Evolutionary conservation across 2,888 invertebrate genomes (phyloP), one percentile per base, ranked within the genome.

Genomic region (Fragum fragum): DNA sequence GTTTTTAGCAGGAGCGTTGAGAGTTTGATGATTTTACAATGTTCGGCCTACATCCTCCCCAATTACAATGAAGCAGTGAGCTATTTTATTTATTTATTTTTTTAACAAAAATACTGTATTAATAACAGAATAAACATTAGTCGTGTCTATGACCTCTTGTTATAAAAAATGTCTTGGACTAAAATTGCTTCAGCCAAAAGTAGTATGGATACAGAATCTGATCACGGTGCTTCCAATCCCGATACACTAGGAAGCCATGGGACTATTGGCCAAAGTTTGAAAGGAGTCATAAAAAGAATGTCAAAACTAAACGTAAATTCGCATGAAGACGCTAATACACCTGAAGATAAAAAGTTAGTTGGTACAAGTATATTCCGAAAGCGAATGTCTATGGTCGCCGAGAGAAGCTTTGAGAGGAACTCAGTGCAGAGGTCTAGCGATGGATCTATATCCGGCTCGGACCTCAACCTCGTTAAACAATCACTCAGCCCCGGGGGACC

Each of bases 151-250:
- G n/a, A n/a, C n/a, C n/a, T n/a, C n/a, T n/a, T n/a, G n/a, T n/a
- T n/a, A n/a, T n/a, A 9, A 11, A 73, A 73, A 26, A 83, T 83
- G 83, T 83, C 83, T 39, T 83, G 79, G 83, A 76, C 77, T 11
- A 83, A 83, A 72, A 23, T 83, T 14, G 59, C 77, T 16, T 55
- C 73, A 21, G 21, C 59, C 18, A 79, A 76, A 59, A 28, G n/a
- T n/a, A 55, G 18, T 23, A 21, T 21, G 7, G n/a, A 1, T 47
- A 3, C 3, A 47, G 47, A 3, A 3, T 3, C 47, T n/a, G 47
- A 47, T 47, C 29, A 36, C n/a, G 16, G 42, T 66, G 42, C n/a
- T 66, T 11, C 47, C 2, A 42, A 36, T 5, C 28, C 42, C 18
- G 26, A 32, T 18, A 29, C 6, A 3, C 28, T 18, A 1, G 32